Conservation (phyloP, 2,113 vertebrate species). For the Canis aureus region DNA sequence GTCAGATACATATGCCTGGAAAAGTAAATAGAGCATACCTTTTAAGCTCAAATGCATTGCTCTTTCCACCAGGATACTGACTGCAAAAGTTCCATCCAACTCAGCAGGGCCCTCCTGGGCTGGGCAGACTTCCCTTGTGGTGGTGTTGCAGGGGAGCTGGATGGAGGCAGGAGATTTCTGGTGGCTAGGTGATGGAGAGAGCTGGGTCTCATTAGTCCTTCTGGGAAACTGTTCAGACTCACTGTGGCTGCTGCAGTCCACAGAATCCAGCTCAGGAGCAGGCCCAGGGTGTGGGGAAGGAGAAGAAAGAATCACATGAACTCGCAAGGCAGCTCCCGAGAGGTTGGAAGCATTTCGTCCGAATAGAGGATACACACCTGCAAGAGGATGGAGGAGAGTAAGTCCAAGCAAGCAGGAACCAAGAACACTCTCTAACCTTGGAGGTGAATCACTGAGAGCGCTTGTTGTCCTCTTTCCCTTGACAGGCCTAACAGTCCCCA, state of each 20-base stretch:
- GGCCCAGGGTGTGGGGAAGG: not conserved
- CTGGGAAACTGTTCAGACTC: conserved; percentile 75
- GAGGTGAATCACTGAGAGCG: not conserved
- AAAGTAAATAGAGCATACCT: conserved; percentile 87
- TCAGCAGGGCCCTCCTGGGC: conserved; percentile 41
- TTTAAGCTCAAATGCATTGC: conserved; percentile 97
- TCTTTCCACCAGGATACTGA: conserved; percentile 92
- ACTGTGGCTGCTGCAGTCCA: conserved; percentile 84
- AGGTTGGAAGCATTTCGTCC: conserved; percentile 92
- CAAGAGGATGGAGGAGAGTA: conserved; percentile 52
- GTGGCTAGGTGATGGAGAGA: conserved; percentile 43
- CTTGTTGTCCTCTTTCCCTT: not conserved
- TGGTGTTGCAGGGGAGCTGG: not conserved
- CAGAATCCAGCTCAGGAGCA: conserved; percentile 15
- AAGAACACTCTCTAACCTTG: not conserved
- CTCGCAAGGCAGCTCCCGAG: conserved; percentile 93
- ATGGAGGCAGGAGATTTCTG: conserved; percentile 65
- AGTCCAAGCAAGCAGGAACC: not conserved
- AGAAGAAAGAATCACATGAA: conserved; percentile 88
- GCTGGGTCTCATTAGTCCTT: conserved; percentile 49
- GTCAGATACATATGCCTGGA: not conserved
- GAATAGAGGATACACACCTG: conserved; percentile 96
- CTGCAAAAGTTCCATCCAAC: conserved; percentile 90
- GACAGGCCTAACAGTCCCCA: not conserved
- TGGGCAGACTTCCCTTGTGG: not conserved